Percentiles rank a stretch among this genome's conserved stretches.
These are phyloP conservation scores for Oscheius sp. DNA, from an alignment of 2,888 invertebrate species.

Conservation along the genomic window DNA sequence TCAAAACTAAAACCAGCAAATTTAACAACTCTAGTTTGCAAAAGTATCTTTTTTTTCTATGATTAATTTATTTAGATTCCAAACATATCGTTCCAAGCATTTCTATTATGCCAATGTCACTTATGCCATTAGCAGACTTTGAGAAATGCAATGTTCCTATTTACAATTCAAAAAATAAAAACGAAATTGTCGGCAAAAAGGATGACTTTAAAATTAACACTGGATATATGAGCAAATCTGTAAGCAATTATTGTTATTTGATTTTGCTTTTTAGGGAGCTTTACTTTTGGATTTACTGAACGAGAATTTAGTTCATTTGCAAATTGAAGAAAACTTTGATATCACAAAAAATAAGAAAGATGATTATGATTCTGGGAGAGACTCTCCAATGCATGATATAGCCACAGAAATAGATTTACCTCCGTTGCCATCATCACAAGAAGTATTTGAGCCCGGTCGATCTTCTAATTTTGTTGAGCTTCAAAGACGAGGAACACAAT, in stretches of 20 bases:
- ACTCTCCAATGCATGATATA: slow-evolving; percentile 4
- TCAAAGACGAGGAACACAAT: not conserved
- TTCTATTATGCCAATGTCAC: slow-evolving; percentile 68
- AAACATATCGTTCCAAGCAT: slow-evolving; percentile 11
- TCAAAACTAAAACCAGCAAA: slow-evolving; percentile 3
- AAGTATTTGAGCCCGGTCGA: not conserved
- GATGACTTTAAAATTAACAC: slow-evolving; percentile 73
- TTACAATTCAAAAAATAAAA: slow-evolving; percentile 56
- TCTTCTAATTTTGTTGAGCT: slow-evolving; percentile 7
- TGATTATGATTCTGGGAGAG: slow-evolving; percentile 19
- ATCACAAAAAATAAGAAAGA: not conserved
- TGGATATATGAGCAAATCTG: slow-evolving; percentile 48
- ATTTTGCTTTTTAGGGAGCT: slow-evolving; percentile 30
- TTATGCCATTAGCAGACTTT: slow-evolving; percentile 70
- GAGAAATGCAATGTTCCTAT: slow-evolving; percentile 71
- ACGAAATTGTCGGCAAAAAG: slow-evolving; percentile 71
- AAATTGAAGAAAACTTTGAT: not conserved
- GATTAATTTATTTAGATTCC: not conserved
- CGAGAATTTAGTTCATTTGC: slow-evolving; percentile 13
- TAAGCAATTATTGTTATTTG: slow-evolving; percentile 14
- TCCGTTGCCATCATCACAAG: not conserved
- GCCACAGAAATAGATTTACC: not conserved
- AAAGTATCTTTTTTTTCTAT: slow-evolving; percentile 8
- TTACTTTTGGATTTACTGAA: slow-evolving; percentile 38
- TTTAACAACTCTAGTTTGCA: not conserved